These are phyloP conservation scores for Acleris emargana DNA, from an alignment of 2,888 invertebrate species.

Conservation along the genomic window DNA sequence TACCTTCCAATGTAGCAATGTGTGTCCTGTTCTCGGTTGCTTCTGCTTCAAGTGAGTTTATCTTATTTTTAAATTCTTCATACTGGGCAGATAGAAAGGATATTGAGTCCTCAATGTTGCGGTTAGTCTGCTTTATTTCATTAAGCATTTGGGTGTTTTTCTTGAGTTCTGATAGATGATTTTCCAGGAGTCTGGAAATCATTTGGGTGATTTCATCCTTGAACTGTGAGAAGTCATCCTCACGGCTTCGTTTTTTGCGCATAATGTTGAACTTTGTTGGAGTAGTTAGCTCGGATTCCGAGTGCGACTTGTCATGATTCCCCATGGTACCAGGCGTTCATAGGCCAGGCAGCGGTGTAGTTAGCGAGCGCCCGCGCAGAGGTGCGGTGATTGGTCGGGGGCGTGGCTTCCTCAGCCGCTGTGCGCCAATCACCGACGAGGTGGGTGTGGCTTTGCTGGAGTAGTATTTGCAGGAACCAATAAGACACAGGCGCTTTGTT, in stretches of 20 bases:
- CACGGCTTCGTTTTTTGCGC: background rate
- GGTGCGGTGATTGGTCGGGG: too few relatives aligned
- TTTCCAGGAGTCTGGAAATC: slow-evolving; percentile 2
- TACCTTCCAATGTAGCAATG: slow-evolving; percentile 24
- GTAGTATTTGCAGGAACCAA: too few relatives aligned
- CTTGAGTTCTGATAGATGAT: slow-evolving; percentile 6
- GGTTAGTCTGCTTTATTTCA: slow-evolving; percentile 24
- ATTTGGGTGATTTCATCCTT: background rate
- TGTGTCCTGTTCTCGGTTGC: slow-evolving; percentile 29
- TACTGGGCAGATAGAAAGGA: slow-evolving; percentile 22
- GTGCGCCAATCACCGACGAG: too few relatives aligned
- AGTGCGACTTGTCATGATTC: too few relatives aligned
- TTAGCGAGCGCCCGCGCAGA: too few relatives aligned
- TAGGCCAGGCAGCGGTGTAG: too few relatives aligned
- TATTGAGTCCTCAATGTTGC: slow-evolving; percentile 22
- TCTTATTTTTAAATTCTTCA: slow-evolving; percentile 3
- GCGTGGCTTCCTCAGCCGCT: too few relatives aligned
- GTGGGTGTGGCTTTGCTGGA: too few relatives aligned
- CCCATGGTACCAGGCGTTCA: too few relatives aligned
- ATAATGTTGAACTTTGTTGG: background rate
- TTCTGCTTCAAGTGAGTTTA: background rate
- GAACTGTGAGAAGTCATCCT: background rate
- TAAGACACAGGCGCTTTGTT: too few relatives aligned
- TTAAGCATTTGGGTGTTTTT: background rate
- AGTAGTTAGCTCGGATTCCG: too few relatives aligned